Evolutionary conservation across 2,797 vertebrate species (phyloP), one percentile per base, ranked within the genome.

Genomic region (Spinus olivaceus): DNA sequence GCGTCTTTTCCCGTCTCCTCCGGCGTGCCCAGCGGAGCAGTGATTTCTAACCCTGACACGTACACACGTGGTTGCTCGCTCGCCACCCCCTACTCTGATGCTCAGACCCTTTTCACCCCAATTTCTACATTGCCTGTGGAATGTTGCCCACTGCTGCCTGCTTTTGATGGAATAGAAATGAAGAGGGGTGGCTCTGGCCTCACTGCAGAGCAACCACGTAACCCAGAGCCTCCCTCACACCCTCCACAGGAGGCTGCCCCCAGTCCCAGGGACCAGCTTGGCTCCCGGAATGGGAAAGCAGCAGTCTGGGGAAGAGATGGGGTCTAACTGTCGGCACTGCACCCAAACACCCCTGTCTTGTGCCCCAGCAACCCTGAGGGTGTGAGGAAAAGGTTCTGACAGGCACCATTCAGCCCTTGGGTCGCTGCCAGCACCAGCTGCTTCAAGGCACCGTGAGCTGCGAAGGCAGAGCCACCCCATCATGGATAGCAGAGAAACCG

Each of bases 401-500:
- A 0, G 0, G 71, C 7, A 2, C 17, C 6, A 4, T 9, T 22
- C 37, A 39, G 47, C n/a, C n/a, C 53, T 66, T 30, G 81, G 78
- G 73, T 12, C 33, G 4, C 30, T 0, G 9, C 71, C 90, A 93
- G 51, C 2, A 0, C 49, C 6, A 3, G 70, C 61, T 70, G 81
- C 92, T 74, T 49, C 0, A 3, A 49, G 53, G 44, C 0, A 11
- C 30, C 0, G 0, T 0, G 1, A 73, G 59, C 27, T 33, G 87
- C 3, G 9, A 47, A 2, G 2, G 66, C 84, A 81, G 70, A 86
- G 41, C 65, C 17, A 7, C 28, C 2, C 0, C 14, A 80, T 39
- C 56, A 54, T 15, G 0, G 0, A 35, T 1, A 50, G 5, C 0
- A 0, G 8, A n/a, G 44, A 78, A 77, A 71, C 2, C 0, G 2